Percentiles rank a stretch among this genome's conserved stretches.
Conservation (phyloP, 2,888 invertebrate genomes). For the Gymnocheta viridis region DNA sequence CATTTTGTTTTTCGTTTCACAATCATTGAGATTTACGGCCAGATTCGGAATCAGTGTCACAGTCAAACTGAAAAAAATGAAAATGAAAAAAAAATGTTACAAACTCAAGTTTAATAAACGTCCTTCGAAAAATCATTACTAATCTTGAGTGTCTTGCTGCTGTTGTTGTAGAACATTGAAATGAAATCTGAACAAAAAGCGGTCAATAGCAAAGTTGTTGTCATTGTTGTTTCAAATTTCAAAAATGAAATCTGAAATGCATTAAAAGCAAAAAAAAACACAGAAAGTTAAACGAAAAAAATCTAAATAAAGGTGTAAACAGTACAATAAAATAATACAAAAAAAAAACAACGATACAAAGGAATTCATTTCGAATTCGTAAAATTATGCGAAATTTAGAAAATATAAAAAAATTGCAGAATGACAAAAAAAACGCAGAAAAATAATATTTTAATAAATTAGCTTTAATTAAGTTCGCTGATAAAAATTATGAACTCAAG, state of each 20-base stretch:
- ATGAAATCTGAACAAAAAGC: slow-evolving; percentile 51
- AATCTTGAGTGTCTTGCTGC: slow-evolving; percentile 21
- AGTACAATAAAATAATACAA: neutral
- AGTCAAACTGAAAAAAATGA: slow-evolving; percentile 25
- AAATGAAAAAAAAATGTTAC: slow-evolving; percentile 8
- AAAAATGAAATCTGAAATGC: slow-evolving; percentile 20
- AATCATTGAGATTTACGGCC: slow-evolving; percentile 51
- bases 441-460: too few species aligned
- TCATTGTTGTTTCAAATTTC: slow-evolving; percentile 39
- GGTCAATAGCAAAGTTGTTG: slow-evolving; percentile 62
- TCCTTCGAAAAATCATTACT: slow-evolving; percentile 47
- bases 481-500: too few species aligned
- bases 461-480: too few species aligned
- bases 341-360: neutral
- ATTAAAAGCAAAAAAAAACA: slow-evolving; percentile 1
- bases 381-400: neutral
- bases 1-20: slow-evolving; percentile 4
- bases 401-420: neutral
- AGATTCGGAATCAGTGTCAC: slow-evolving; percentile 61
- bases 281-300: neutral
- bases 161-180: slow-evolving; percentile 46
- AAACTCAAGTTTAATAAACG: slow-evolving; percentile 62
- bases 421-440: too few species aligned
- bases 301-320: slow-evolving; percentile 19
- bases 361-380: neutral